Base-by-base conservation (phyloP, 2,888 invertebrate species). In the Melolontha melolontha region DNA sequence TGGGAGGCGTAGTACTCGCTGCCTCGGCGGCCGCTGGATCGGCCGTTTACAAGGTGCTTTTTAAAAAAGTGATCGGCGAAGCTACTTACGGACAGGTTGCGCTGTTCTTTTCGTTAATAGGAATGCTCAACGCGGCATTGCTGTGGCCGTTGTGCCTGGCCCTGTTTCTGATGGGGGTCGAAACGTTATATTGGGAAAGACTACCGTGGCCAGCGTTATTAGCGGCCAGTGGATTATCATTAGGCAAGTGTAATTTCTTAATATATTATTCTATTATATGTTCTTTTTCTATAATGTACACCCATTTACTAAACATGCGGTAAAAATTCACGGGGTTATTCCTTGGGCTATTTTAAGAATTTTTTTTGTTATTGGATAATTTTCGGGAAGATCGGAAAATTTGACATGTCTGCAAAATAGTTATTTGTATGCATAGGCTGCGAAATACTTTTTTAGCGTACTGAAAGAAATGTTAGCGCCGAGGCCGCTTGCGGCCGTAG, bases 1-100 rank as follows among this genome's bases (percentile, higher is more conserved):
- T 96, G 51, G 95, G 95, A 6, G 95, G 97, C 5, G 94, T 97
- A 0, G 93, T 97, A 39, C 85, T 96, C 54, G 94, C 97, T 40
- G 92, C 95, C 5, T 91, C 95, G 27, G 95, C 97, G 16, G 95
- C 95, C 39, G 95, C 96, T 27, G 94, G 95, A 52, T 95, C 96
- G 73, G 97, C 97, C 64, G 94, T 97, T 72, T 97, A 97, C 82
- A 95, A 95, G 89, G 97, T 98, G 77, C 88, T 96, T 79, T 97
- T 97, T 85, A 93, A 95, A 79, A 95, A 95, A 85, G 92, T 96
- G 74, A 92, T 97, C 85, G 97, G 97, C 11, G 95, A 96, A 79
- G 95, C 96, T 70, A 94, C 93, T 67, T 91, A 93, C 67, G 96
- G 95, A 4, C 96, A 97, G 85, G 92, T 96, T 65, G 95, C 97